Base-by-base conservation (phyloP, 53 echinoderm and acorn worm genomes). In the Mesocentrotus franciscanus region DNA sequence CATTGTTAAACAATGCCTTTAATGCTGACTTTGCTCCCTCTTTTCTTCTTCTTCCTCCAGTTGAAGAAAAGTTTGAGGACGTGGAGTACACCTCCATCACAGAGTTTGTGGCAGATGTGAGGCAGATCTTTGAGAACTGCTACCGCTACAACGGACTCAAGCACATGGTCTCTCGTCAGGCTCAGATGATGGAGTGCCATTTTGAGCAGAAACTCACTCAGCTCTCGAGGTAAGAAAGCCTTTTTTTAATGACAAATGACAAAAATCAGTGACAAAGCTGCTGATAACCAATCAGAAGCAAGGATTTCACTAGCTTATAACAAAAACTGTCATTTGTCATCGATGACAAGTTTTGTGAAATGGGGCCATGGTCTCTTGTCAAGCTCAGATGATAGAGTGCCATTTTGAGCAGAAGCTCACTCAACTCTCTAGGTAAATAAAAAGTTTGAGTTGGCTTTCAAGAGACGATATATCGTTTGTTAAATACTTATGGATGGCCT, bases 131-230 rank as follows among this genome's bases (percentile, higher is more conserved):
- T 59, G 96, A 97, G 95, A 98, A 98, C 29, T 98, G 98, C 71
- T 98, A 98, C 61, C 97, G 98, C 29, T 98, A 98, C 92, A 98
- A 98, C 89, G 97, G 98, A 83, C 94, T 97, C 57, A 95, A 96
- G 68, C 98, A 98, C 56, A 74, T 85, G 75, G 96, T 98, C 16
- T 96, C 98, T 18, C 96, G 97, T 61, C 97, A 98, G 42, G 98
- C 96, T 8, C 96, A 96, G 90, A 97, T 96, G 18, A 93, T 98
- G 91, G 98, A 98, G 74, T 85, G 95, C 22, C 95, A 94, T n/a
- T 95, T 98, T 60, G 97, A 98, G 62, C 97, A 96, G 90, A 98
- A 98, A 39, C 96, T 98, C 60, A 78, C 90, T 0, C 81, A 96
- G 10, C 97, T 97, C 10, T 95, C 98, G 26, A 97, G 97, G 98